Evolutionary conservation across 2,113 vertebrate genomes (phyloP).

Genomic region (Percopsis transmontana): DNA sequence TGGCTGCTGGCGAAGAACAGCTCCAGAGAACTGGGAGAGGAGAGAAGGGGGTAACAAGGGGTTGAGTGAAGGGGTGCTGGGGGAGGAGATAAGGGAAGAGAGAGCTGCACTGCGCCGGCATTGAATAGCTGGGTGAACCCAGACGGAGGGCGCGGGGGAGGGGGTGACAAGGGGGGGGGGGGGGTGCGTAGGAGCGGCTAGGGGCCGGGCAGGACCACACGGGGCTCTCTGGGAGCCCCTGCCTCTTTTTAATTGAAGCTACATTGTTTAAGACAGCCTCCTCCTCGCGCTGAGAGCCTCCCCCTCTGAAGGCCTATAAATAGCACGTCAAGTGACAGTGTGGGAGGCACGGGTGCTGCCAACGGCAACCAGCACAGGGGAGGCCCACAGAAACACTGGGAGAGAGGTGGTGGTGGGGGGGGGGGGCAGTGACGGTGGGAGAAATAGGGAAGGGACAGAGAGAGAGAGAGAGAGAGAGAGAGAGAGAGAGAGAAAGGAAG

Average conservation of each 20-base stretch:
- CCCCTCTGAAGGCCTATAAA: constrained; percentile 79
- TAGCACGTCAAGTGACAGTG: constrained; percentile 78
- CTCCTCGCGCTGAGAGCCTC: constrained; percentile 76
- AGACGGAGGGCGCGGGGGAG: too few relatives aligned
- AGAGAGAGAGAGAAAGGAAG: neutral
- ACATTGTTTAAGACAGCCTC: constrained; percentile 78
- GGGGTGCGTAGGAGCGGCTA: neutral
- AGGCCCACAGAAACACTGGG: constrained; percentile 67
- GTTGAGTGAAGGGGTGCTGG: neutral
- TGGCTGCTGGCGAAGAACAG: constrained; percentile 95
- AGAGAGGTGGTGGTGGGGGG: constrained; percentile 44
- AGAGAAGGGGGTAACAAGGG: constrained; percentile 1
- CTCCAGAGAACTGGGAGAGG: constrained; percentile 87
- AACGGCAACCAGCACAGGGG: constrained; percentile 76
- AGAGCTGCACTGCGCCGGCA: too few relatives aligned
- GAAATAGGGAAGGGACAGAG: constrained; percentile 15
- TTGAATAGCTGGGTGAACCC: too few relatives aligned
- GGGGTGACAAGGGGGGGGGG: neutral
- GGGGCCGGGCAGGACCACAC: constrained; percentile 32
- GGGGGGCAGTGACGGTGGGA: constrained; percentile 1
- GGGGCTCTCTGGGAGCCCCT: constrained; percentile 62
- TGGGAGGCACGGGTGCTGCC: constrained; percentile 77
- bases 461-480: constrained; percentile 19
- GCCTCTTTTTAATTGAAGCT: constrained; percentile 71
- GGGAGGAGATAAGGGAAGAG: too few relatives aligned